Conservation (phyloP, 2,113 vertebrate genomes). For the Tursiops truncatus region DNA sequence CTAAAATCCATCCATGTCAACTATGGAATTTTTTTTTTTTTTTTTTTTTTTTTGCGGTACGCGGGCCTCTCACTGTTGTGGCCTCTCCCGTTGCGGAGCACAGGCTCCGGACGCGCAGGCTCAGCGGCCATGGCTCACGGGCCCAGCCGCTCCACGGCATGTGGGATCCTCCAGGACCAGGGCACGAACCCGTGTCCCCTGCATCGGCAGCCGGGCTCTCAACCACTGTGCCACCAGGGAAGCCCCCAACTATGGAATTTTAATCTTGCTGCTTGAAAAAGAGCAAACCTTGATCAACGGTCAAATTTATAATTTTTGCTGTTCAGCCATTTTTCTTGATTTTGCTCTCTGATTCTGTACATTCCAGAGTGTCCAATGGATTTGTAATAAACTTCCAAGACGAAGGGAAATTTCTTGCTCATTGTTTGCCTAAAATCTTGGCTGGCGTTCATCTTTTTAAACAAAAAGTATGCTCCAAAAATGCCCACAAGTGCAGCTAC, state of each 20-base stretch:
- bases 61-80: too few species aligned
- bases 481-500: constrained; percentile 43
- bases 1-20: neutral
- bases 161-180: too few species aligned
- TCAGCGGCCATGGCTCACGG: too few species aligned
- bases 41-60: too few species aligned
- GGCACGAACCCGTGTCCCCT: too few species aligned
- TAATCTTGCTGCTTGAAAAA: neutral
- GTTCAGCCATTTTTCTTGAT: constrained; percentile 62
- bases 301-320: neutral
- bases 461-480: constrained; percentile 64
- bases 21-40: neutral
- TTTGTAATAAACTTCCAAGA: constrained; percentile 89
- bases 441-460: constrained; percentile 69
- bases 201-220: too few species aligned
- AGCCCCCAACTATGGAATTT: neutral
- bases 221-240: too few species aligned
- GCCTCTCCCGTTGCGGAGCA: too few species aligned
- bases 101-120: too few species aligned
- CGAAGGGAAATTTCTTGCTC: constrained; percentile 67
- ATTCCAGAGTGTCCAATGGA: constrained; percentile 90
- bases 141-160: too few species aligned
- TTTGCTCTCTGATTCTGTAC: constrained; percentile 83
- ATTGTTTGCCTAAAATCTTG: constrained; percentile 78
- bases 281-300: neutral